phyloP scores from a whole-genome alignment of 2,888 invertebrate species.

The Drymonia ruficornis region DNA sequence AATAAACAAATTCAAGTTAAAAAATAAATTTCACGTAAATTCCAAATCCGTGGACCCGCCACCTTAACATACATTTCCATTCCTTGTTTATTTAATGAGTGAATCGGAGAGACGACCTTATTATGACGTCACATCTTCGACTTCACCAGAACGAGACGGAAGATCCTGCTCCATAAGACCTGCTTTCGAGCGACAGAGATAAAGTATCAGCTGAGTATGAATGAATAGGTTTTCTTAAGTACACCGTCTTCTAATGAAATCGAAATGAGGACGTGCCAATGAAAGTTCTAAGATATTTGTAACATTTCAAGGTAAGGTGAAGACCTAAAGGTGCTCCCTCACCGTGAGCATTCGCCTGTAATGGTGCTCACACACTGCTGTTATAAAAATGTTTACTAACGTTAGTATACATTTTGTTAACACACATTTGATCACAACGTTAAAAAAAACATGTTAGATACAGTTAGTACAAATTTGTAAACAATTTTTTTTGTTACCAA shows the following conservation, averaged over 20 bases:
- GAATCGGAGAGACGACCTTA: constrained; percentile 78
- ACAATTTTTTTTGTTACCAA: no score
- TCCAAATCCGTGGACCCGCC: constrained; percentile 13
- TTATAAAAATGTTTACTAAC: no score
- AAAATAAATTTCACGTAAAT: no score
- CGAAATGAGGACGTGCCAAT: constrained; percentile 60
- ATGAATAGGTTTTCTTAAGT: constrained; percentile 75
- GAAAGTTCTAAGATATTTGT: constrained; percentile 41
- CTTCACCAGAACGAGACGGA: constrained; percentile 55
- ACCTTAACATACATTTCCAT: constrained; percentile 45
- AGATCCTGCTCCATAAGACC: constrained; percentile 30
- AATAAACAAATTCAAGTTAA: neutral
- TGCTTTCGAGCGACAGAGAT: constrained; percentile 48
- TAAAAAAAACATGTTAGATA: no score
- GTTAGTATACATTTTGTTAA: no score
- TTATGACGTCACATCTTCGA: constrained; percentile 78
- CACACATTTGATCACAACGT: no score
- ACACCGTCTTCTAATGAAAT: constrained; percentile 61
- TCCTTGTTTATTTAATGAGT: constrained; percentile 83
- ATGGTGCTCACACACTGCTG: no score
- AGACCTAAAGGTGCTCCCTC: no score
- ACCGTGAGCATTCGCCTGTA: no score
- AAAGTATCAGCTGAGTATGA: constrained; percentile 58
- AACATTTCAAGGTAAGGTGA: constrained; percentile 44
- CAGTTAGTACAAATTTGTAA: no score